Percentiles rank a stretch among this genome's conserved stretches.
Evolutionary conservation across 2,797 vertebrate species (phyloP).

Genomic region (Manis pentadactyla): DNA sequence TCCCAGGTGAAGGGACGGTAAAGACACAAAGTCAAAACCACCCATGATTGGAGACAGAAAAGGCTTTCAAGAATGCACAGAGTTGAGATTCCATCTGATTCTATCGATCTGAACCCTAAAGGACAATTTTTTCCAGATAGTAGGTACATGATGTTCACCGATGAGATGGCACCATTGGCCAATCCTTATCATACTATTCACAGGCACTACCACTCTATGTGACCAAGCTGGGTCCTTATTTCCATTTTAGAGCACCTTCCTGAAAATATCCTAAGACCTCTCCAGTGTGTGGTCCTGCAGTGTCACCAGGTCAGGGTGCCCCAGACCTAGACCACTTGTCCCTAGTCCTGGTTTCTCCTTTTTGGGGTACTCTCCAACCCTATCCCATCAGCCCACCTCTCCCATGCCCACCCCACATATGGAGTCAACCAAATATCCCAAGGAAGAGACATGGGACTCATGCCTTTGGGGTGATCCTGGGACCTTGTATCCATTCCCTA

Average conservation of each 20-base stretch:
- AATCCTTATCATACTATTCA: not conserved
- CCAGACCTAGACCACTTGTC: not conserved
- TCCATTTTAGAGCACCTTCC: not conserved
- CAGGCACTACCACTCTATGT: not conserved
- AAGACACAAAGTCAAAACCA: not conserved
- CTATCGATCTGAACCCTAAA: not conserved
- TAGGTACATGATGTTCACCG: not conserved
- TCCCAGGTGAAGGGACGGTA: not conserved
- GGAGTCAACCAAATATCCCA: not conserved
- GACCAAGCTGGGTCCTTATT: not conserved
- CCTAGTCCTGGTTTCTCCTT: not conserved
- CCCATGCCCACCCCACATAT: accelerated
- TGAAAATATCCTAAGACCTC: not conserved
- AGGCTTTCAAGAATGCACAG: no score
- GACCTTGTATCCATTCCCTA: not conserved
- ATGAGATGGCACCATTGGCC: no score
- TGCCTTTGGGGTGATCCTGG: no score
- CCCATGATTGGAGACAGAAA: not conserved
- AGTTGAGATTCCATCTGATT: not conserved
- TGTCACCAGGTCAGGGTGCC: not conserved
- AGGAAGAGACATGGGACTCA: not conserved
- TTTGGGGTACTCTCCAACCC: not conserved
- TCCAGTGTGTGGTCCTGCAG: not conserved
- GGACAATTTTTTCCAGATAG: not conserved
- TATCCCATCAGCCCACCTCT: not conserved